phyloP scores from a whole-genome alignment of 1,140 invertebrate species.

The Mizuhopecten yessoensis region DNA sequence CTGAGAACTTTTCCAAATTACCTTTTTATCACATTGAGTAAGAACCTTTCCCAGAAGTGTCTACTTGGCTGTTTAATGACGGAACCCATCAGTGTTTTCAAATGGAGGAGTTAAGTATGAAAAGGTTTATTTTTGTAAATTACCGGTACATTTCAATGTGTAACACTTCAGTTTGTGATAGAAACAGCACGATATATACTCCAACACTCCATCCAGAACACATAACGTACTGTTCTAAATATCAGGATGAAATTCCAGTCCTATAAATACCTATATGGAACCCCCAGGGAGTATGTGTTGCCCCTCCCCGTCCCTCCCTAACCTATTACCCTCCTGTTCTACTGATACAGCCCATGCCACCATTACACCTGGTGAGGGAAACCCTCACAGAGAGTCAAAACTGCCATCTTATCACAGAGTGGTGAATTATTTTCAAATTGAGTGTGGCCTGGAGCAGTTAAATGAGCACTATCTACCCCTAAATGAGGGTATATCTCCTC shows the following conservation, averaged over 20 bases:
- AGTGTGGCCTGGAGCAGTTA: background rate
- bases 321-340: background rate
- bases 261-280: background rate
- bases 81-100: conserved; percentile 5
- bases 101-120: background rate
- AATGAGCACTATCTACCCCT: background rate
- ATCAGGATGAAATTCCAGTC: background rate
- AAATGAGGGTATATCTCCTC: background rate
- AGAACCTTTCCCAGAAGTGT: background rate
- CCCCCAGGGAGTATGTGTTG: background rate
- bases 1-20: conserved; percentile 8
- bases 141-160: background rate
- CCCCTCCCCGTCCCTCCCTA: background rate
- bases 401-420: background rate
- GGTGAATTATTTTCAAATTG: background rate
- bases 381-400: background rate
- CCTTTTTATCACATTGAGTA: conserved; percentile 1
- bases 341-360: background rate
- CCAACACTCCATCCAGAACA: background rate
- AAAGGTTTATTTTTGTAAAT: background rate
- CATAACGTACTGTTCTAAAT: background rate
- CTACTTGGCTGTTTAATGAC: background rate
- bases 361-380: background rate
- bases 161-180: too few species aligned
- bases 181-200: too few species aligned